Base-by-base conservation (phyloP, 30 jellyfish, hydroid and myxozoan genomes). In the Aurelia coerulea region DNA sequence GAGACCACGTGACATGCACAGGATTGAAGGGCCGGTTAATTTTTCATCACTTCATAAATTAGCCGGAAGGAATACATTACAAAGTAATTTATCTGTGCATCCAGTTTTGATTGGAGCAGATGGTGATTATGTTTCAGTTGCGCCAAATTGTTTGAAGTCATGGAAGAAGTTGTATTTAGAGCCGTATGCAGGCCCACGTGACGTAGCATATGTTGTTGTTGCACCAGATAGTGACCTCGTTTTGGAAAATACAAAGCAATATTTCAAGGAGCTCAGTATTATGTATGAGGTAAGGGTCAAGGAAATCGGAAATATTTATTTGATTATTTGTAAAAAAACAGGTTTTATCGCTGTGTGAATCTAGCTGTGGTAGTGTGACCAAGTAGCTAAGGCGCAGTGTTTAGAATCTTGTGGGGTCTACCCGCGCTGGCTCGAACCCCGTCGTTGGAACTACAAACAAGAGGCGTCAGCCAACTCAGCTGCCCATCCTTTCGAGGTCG, bases 201-300 rank as follows among this genome's bases (percentile, higher is more conserved):
- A 95, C 71, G 96, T 95, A 0, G 99, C 97, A 3, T 95, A 95
- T 76, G 93, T 95, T 60, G 99, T 90, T 70, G 97, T 87, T 41
- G 97, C 96, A 1, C 99, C 99, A 4, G 99, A 95, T 58, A 90
- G 88, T 71, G 99, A 95, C 71, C 71, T 86, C 60, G 92, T 90
- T 52, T 86, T 95, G 68, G 91, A 95, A 23, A 85, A 91, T 56
- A 86, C 97, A 35, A 95, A 95, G 73, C 93, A 69, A 86, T 95
- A 83, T 78, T 95, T 95, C 96, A 89, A 86, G 62, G 99, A 95
- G 81, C 93, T 87, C 15, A 95, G 96, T 71, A 65, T 88, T 8
- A 64, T 88, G 18, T 95, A 95, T 68, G 99, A 95, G 99, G 99
- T 95, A 74, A 59, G 80, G 0, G 18, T 42, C 5, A 39, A 39